Base-by-base conservation (phyloP, 2,113 vertebrate genomes). In the Perca fluviatilis region DNA sequence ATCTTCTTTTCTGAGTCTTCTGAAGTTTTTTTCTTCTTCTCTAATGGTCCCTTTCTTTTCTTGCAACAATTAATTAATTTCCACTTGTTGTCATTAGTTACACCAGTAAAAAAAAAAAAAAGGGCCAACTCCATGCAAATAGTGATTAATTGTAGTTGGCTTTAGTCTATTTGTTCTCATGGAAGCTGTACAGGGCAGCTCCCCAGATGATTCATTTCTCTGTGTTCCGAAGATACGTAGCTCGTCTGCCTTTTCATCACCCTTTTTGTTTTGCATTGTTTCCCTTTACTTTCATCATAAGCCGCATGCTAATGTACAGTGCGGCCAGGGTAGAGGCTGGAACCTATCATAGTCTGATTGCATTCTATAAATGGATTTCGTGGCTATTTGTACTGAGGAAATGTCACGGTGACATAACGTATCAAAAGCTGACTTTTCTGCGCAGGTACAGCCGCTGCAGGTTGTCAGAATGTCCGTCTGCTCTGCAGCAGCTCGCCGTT, bases 31-130 rank as follows among this genome's bases (percentile, higher is more conserved):
- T 65, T 90, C 85, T 89, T 93, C 88, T 92, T 67, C 10, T 43
- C 10, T 43, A 43, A 43, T 43, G 40, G 40, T 33, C 85, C 93
- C 77, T 85, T 92, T 93, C 93, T 64, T 92, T 93, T 92, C 89
- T 89, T 91, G 87, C 91, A 93, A 89, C 91, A 93, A 93, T 92
- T 94, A 95, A 95, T 95, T 96, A 93, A 96, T 96, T 96, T 96
- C 89, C 95, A 95, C 95, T 95, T 95, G 95, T 96, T 96, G 94
- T 95, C 95, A 93, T 80, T 90, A 93, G 94, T 92, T 94, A 90
- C 95, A 95, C 88, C 89, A 89, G 94, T 95, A 95, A 86, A 90
- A 83, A 92, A 40, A 94, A 94, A 94, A 93, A 96, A 97, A 33
- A 95, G 95, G 94, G 88, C 92, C 82, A 74, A 36, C 93, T 95